Evolutionary conservation across 1,140 invertebrate genomes (phyloP), one percentile per base, ranked within the genome.

Genomic region (Triops longicaudatus): DNA sequence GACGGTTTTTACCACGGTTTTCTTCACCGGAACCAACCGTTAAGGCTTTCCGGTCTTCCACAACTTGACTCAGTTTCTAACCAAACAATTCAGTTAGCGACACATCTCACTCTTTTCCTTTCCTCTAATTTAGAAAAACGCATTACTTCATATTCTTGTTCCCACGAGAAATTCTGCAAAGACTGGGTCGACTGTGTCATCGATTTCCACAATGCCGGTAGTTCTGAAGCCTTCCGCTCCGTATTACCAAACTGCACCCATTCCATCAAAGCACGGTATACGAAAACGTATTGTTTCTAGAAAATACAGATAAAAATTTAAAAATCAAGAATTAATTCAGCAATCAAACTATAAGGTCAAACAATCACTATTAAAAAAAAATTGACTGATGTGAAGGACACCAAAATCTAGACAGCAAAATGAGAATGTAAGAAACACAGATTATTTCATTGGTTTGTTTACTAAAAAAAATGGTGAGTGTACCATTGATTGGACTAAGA

Each of bases 261-360:
- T 84, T 99, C 97, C 84, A 98, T 91, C 22, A 98, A 84, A 73
- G 96, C 93, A 73, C 95, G 92, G 85, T 98, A 98, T 78, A 98
- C 92, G 86, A 98, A 99, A 79, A 98, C 94, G 84, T 98, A 98
- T 87, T 98, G 96, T 89, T 98, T 97, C 88, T 97, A 84, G 72
- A 83, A 84, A 76, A 43, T 37, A 4, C 31, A 44, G n/a, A 43
- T 72, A 27, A 78, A 44, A 76, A 77, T 31, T 17, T 76, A 76
- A 10, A 73, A 17, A 78, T 72, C 0, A 14, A 3, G 31, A 73
- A 63, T n/a, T n/a, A n/a, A n/a, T n/a, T n/a, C n/a, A n/a, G n/a
- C n/a, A n/a, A n/a, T n/a, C n/a, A n/a, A n/a, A n/a, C n/a, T n/a
- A n/a, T n/a, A n/a, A n/a, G n/a, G n/a, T n/a, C n/a, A n/a, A n/a